Evolutionary conservation across 1,140 invertebrate species (phyloP).

Genomic region (Steinernema khuongi): DNA sequence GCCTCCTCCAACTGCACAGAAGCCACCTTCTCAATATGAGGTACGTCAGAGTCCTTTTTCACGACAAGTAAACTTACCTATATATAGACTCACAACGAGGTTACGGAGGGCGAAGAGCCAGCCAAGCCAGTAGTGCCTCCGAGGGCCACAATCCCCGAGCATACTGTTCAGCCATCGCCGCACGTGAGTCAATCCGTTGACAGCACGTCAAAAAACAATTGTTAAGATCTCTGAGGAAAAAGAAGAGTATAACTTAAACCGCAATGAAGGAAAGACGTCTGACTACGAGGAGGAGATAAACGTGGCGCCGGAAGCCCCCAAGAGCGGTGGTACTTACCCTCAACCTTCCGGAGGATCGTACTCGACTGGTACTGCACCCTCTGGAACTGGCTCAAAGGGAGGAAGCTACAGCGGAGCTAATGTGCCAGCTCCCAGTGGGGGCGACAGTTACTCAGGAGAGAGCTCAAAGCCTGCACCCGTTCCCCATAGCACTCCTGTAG

Average conservation of each 20-base stretch:
- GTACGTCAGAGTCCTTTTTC: not conserved
- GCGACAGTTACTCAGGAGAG: no score
- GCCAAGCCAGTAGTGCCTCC: not conserved
- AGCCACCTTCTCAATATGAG: not conserved
- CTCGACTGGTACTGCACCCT: not conserved
- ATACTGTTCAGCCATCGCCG: not conserved
- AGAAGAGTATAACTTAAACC: not conserved
- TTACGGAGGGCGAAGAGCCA: not conserved
- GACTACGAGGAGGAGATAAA: not conserved
- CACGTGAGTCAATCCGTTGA: not conserved
- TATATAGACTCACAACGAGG: constrained; percentile 1
- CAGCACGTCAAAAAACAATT: not conserved
- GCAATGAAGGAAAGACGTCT: not conserved
- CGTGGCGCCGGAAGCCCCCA: not conserved
- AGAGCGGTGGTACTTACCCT: not conserved
- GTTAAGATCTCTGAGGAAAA: not conserved
- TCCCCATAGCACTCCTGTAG: no score
- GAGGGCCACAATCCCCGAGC: not conserved
- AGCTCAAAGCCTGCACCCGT: no score
- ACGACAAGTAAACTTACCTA: not conserved
- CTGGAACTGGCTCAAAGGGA: not conserved
- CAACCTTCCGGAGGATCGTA: no score
- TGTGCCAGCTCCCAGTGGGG: no score
- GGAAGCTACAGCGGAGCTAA: not conserved
- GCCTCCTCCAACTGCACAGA: not conserved